Conservation (phyloP, 2,888 invertebrate genomes). For the Molanna angustata region DNA sequence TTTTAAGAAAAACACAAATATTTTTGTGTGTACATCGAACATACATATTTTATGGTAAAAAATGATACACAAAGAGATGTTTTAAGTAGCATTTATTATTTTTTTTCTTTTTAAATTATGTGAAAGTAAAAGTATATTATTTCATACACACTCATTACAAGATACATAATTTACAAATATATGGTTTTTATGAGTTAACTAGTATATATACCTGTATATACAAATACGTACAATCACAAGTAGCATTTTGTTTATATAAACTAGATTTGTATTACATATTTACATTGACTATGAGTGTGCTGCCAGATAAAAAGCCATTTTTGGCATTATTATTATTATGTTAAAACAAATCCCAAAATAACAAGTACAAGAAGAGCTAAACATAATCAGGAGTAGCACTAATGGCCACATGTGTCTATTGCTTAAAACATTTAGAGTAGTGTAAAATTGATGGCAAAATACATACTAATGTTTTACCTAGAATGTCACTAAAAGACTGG, state of each 20-base stretch:
- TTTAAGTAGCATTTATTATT: constrained; percentile 32
- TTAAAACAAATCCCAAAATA: constrained; percentile 16
- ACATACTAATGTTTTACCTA: constrained; percentile 18
- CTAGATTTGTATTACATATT: constrained; percentile 47
- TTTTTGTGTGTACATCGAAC: no score
- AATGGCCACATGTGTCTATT: constrained; percentile 25
- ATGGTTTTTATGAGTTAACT: constrained; percentile 30
- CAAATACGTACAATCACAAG: constrained; percentile 45
- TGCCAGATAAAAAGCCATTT: constrained; percentile 8
- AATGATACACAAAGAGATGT: no score
- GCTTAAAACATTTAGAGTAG: constrained; percentile 26
- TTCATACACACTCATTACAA: constrained; percentile 33
- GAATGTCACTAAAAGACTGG: constrained; percentile 28
- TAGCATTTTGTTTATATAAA: constrained; percentile 46
- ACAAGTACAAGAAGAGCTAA: constrained; percentile 23
- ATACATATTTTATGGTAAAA: no score
- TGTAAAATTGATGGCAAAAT: constrained; percentile 22
- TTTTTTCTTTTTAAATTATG: constrained; percentile 31
- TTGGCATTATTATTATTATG: no score
- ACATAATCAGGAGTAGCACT: constrained; percentile 12
- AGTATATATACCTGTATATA: constrained; percentile 43
- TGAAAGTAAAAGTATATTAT: constrained; percentile 32
- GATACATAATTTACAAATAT: constrained; percentile 30
- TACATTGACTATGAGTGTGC: constrained; percentile 49
- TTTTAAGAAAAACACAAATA: no score